A percentile compares a stretch with the other conserved stretches of the same genome.
Evolutionary conservation across 2,888 invertebrate genomes (phyloP).

Genomic region (Ormyrus thymus): DNA sequence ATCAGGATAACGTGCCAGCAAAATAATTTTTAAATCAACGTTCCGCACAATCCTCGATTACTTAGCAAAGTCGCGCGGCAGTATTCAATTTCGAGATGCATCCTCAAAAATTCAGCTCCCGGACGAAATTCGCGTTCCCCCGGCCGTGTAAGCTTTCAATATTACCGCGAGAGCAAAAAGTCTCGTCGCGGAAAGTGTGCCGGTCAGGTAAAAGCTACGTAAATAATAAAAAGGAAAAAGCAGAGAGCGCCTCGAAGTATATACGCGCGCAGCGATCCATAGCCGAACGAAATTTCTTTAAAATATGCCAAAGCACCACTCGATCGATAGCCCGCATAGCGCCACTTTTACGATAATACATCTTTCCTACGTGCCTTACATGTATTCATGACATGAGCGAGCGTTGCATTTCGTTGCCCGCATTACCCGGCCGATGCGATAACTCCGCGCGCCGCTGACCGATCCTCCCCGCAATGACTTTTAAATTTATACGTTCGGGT

Average conservation of each 20-base stretch:
- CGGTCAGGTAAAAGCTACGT: conserved; percentile 22
- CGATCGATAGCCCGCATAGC: conserved; percentile 51
- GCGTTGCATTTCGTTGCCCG: conserved; percentile 37
- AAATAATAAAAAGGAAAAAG: conserved; percentile 13
- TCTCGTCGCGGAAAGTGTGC: conserved; percentile 1
- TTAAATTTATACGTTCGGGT: not conserved
- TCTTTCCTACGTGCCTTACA: conserved; percentile 37
- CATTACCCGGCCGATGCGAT: conserved; percentile 15
- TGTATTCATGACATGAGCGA: conserved; percentile 19
- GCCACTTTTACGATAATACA: conserved; percentile 44
- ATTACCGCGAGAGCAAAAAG: not conserved
- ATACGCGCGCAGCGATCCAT: conserved; percentile 10
- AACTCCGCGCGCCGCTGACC: conserved; percentile 25
- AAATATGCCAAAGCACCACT: conserved; percentile 28
- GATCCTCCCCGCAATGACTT: not conserved
- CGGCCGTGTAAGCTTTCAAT: not conserved
- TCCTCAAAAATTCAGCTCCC: no score
- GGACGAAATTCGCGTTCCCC: no score
- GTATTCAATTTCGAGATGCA: no score
- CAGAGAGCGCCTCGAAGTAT: no score
- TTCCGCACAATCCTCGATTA: no score
- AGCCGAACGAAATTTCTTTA: conserved; percentile 36
- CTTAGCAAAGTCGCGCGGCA: no score
- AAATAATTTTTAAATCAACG: no score
- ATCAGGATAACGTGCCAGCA: no score